Conservation (phyloP, 1,140 invertebrate genomes). For the Drosophila sp. region DNA sequence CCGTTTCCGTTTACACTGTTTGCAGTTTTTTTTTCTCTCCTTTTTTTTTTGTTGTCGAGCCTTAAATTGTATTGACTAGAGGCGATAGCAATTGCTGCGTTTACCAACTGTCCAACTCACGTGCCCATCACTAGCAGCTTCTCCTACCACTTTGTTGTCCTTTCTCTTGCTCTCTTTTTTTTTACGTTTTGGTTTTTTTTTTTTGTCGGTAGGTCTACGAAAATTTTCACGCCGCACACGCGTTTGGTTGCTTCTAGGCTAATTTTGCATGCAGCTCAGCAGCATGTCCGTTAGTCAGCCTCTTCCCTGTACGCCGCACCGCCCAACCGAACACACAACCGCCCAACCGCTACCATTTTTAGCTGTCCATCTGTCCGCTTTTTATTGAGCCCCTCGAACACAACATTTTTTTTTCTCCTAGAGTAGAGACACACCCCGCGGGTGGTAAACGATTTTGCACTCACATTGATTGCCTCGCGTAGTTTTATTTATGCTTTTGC, state of each 20-base stretch:
- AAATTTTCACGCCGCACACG: slow-evolving; percentile 78
- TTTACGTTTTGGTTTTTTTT: slow-evolving; percentile 2
- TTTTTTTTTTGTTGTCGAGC: slow-evolving; percentile 74
- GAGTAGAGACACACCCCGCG: slow-evolving; percentile 54
- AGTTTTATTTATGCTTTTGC: slow-evolving; percentile 78
- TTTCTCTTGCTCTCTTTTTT: slow-evolving; percentile 16
- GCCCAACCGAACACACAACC: background rate
- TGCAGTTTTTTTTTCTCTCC: slow-evolving; percentile 77
- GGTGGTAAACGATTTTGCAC: slow-evolving; percentile 78
- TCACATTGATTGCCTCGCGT: slow-evolving; percentile 77
- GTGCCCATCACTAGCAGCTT: slow-evolving; percentile 6
- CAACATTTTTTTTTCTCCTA: slow-evolving; percentile 26
- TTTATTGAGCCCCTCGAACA: slow-evolving; percentile 62
- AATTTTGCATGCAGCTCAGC: slow-evolving; percentile 80
- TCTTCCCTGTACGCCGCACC: background rate
- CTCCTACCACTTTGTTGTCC: background rate
- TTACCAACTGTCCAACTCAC: background rate
- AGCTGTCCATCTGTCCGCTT: slow-evolving; percentile 54
- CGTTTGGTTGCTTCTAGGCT: slow-evolving; percentile 52
- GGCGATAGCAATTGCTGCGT: slow-evolving; percentile 20
- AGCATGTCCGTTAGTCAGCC: slow-evolving; percentile 51
- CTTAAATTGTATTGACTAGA: slow-evolving; percentile 76
- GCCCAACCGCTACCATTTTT: slow-evolving; percentile 2
- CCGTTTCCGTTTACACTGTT: slow-evolving; percentile 79
- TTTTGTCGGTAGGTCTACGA: slow-evolving; percentile 45